Base-by-base conservation (phyloP, 2,113 vertebrate species). In the Thamnaconus septentrionalis region DNA sequence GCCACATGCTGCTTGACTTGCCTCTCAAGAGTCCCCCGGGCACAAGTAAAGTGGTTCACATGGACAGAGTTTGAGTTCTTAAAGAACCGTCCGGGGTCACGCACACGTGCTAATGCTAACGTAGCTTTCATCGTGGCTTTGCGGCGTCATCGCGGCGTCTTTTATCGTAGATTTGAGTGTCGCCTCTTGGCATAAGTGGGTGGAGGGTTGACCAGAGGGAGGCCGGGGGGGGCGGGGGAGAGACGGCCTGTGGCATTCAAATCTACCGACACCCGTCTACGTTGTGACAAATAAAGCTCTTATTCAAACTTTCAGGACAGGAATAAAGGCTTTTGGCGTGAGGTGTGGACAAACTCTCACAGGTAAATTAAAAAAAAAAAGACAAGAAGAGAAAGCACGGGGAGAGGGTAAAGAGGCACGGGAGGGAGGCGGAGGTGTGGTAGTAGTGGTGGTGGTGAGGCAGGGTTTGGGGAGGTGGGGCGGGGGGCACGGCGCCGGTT, bases 291-390 rank as follows among this genome's bases (percentile, higher is more conserved):
- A 74, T 62, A 72, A 79, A 82, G 77, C 75, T 73, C 59, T 66
- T 69, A 66, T 62, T 78, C 31, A 60, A 76, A 79, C 67, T 56
- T 9, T 49, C 46, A 8, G 9, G 60, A 41, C 43, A 41, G 68
- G 66, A 53, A 61, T 66, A 71, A 69, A 64, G 67, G 74, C 71
- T 80, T 81, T 81, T 78, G 59, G 58, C 65, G 73, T 0, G 51
- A 60, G 74, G 74, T 87, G 83, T 70, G 75, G 76, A 80, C 65
- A 41, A 81, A 75, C 64, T 70, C 71, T 69, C 72, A 83, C 68
- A 73, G 11, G 54, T 74, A 60, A 41, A n/a, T 0, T 5, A n/a
- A 50, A 49, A 49, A 49, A 49, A 49, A 49, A 31, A 31, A 31
- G 18, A 31, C 18, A 31, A 31, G 18, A 31, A 7, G 71, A 63